Conservation (phyloP, 2,797 vertebrate genomes). For the Calcarius lapponicus region DNA sequence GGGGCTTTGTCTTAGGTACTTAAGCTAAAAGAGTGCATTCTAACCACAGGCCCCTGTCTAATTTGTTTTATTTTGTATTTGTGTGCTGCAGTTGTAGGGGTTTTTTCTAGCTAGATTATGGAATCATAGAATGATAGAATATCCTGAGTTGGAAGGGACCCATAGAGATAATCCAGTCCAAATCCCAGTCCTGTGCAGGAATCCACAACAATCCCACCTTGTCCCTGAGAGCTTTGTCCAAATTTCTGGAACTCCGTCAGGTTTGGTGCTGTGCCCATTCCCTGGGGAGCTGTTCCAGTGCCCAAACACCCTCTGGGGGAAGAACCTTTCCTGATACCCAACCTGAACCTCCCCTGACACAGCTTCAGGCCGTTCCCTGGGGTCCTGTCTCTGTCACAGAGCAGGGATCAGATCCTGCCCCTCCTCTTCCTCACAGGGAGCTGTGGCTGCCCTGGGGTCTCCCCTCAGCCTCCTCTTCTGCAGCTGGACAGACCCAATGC, state of each 20-base stretch:
- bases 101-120: not conserved
- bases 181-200: not conserved
- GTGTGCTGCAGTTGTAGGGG: accelerated
- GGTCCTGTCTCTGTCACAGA: not conserved
- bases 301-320: not conserved
- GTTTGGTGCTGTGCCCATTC: not conserved
- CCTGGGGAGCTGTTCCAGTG: not conserved
- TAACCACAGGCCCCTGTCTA: not conserved
- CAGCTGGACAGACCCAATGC: too few relatives aligned
- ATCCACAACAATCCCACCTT: accelerated
- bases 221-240: accelerated
- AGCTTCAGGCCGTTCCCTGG: accelerated
- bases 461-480: too few relatives aligned
- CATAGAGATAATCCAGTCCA: accelerated
- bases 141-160: not conserved
- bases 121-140: not conserved
- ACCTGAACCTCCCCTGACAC: not conserved
- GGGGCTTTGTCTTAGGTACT: not conserved
- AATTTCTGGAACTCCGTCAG: accelerated
- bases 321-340: not conserved
- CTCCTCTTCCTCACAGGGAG: too few relatives aligned
- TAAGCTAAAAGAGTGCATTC: not conserved
- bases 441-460: too few relatives aligned
- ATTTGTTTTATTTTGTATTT: not conserved
- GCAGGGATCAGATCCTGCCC: too few relatives aligned